Percentiles rank a stretch among this genome's conserved stretches.
phyloP scores from a whole-genome alignment of 2,888 invertebrate genomes.

The Epinotia bilunana region DNA sequence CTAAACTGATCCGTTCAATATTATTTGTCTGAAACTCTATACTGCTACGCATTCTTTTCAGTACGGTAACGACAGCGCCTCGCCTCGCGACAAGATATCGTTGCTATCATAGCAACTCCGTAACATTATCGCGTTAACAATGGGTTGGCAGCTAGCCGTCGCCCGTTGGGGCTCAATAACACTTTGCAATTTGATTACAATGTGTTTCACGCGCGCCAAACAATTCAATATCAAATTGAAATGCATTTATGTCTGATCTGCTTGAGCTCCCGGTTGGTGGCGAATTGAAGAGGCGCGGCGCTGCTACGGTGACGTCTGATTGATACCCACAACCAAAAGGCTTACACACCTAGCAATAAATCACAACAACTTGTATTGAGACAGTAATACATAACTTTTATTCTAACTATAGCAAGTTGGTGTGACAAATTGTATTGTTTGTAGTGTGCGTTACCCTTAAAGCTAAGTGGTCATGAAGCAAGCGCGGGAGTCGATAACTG shows the following conservation, averaged over 20 bases:
- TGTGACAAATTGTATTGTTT: no score
- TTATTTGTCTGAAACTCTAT: background rate
- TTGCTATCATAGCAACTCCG: background rate
- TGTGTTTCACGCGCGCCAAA: no score
- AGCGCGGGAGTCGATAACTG: slow-evolving; percentile 66
- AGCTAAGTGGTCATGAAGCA: slow-evolving; percentile 72
- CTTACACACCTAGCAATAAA: no score
- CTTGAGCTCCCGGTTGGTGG: background rate
- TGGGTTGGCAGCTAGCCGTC: background rate
- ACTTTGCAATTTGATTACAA: no score
- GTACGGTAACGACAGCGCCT: background rate
- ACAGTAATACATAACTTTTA: no score
- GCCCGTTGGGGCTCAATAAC: no score
- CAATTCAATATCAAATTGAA: no score
- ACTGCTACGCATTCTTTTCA: no score
- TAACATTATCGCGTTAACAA: background rate
- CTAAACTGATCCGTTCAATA: background rate
- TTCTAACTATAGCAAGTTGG: no score
- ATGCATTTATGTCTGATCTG: no score
- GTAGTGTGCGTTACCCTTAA: slow-evolving; percentile 58
- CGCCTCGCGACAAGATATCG: background rate
- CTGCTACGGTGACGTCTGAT: background rate
- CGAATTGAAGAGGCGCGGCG: background rate
- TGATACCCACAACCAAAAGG: background rate
- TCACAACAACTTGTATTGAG: no score